Evolutionary conservation across 2,797 vertebrate species (phyloP).

Genomic region (Ficedula albicollis): DNA sequence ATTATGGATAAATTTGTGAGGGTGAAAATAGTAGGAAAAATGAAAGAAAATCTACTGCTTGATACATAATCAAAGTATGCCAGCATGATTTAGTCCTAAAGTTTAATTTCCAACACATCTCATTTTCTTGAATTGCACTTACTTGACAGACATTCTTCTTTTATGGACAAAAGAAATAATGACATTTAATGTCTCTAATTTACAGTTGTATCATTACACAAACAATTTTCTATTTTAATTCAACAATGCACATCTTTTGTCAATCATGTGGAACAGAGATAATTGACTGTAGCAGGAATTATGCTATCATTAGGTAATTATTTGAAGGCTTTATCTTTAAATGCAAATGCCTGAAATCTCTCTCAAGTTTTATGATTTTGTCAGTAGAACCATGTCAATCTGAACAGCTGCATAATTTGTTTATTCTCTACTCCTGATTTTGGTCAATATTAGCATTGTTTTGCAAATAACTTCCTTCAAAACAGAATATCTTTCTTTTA

Average conservation of each 20-base stretch:
- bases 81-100: not conserved
- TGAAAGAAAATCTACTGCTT: not conserved
- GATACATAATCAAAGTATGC: not conserved
- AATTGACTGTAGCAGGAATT: not conserved
- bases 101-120: not conserved
- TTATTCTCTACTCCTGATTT: not conserved
- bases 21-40: not conserved
- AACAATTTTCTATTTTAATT: not conserved
- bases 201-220: not conserved
- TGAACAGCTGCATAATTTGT: not conserved
- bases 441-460: not conserved
- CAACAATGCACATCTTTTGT: not conserved
- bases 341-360: not conserved
- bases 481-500: not conserved
- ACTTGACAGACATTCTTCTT: not conserved
- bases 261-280: not conserved
- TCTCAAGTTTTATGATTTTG: not conserved
- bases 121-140: not conserved
- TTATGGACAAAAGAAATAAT: slow-evolving; percentile 8
- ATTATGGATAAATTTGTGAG: not conserved
- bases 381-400: not conserved
- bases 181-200: not conserved
- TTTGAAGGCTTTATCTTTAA: not conserved
- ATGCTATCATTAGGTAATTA: not conserved
- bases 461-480: not conserved